Conservation (phyloP, 2,888 invertebrate species). For the Trissolcus brochymenae region DNA sequence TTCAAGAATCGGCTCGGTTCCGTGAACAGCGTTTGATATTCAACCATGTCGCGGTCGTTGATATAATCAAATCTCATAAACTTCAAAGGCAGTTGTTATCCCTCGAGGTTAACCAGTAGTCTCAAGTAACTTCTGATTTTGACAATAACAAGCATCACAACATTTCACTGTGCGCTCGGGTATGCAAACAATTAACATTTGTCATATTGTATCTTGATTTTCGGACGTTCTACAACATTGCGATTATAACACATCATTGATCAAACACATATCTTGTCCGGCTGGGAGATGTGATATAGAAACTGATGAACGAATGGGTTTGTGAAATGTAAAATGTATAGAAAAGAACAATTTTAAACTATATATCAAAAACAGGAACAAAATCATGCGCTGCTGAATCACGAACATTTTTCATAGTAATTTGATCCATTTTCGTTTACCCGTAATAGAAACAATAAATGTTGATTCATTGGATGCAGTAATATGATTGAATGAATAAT, state of each 20-base stretch:
- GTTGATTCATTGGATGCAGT: neutral
- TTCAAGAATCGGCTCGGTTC: constrained; percentile 55
- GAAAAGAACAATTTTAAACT: no score
- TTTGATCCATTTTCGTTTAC: no score
- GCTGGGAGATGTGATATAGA: no score
- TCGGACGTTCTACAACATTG: constrained; percentile 3
- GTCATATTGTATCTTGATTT: constrained; percentile 19
- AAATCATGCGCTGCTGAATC: no score
- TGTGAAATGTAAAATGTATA: no score
- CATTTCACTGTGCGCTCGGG: constrained; percentile 32
- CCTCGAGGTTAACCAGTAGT: constrained; percentile 57
- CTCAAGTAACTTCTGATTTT: constrained; percentile 48
- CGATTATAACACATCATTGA: constrained; percentile 14
- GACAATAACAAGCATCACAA: constrained; percentile 55
- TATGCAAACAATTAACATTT: constrained; percentile 46
- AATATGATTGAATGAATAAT: no score
- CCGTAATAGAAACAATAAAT: neutral
- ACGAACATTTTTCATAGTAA: no score
- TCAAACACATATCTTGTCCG: neutral
- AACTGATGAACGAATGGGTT: no score
- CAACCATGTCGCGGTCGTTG: constrained; percentile 56
- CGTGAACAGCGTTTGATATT: constrained; percentile 50
- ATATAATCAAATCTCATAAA: constrained; percentile 67
- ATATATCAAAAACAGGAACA: no score
- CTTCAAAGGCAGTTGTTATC: constrained; percentile 65